Evolutionary conservation across 2,797 vertebrate species (phyloP), one percentile per base, ranked within the genome.

Genomic region (Eremophila alpestris): DNA sequence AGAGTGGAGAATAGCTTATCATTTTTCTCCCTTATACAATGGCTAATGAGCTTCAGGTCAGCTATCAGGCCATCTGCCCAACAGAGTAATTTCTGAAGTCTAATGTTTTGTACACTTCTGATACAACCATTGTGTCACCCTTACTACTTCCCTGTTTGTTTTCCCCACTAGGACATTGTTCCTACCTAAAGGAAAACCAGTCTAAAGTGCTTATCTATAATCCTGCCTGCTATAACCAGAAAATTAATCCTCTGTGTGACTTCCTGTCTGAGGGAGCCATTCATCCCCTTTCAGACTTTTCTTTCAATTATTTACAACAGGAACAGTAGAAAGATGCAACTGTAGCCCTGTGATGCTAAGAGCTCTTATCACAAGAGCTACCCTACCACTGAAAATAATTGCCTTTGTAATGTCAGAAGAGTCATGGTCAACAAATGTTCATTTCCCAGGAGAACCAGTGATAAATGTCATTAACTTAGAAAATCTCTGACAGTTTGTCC

Each of bases 391-490:
- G 67, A 36, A 85, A 88, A 71, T 77, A 93, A 93, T 75, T 94
- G 73, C 46, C 59, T 80, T 65, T 91, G 38, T 41, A 56, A 76
- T 70, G 40, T 74, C 78, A 90, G 86, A 80, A 76, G 70, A 89
- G 60, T 63, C 86, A 76, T 17, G 63, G 74, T 64, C 81, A 89
- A 59, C 67, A 87, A 95, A 92, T 0, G 0, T 54, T 92, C n/a
- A 41, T 85, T 92, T 91, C 49, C 73, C 69, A 80, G 38, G 60
- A 94, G 48, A 83, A 85, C 2, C 52, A 91, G 68, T 58, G 84
- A 93, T 95, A 95, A 94, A 93, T 48, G 52, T 84, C 70, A 80
- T 71, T 83, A 87, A 63, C 79, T 84, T 70, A n/a, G 22, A 89
- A 89, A 73, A 74, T 22, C 49, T 65, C 56, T 87, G 60, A 79